These are phyloP conservation scores for Berghia stephanieae DNA, from an alignment of 1,140 invertebrate genomes.

Conservation along the genomic window DNA sequence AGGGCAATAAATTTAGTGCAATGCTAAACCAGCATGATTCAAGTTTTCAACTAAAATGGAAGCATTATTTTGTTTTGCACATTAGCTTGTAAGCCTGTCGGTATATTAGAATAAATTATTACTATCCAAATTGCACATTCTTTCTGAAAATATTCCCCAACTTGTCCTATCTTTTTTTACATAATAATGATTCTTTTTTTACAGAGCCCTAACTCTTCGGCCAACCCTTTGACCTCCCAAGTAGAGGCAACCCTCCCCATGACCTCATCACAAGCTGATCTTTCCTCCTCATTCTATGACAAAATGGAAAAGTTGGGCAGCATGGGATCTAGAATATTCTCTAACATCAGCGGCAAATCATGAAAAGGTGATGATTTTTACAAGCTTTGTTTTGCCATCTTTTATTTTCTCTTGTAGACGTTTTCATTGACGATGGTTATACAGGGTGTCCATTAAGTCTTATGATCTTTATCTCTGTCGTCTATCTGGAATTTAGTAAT, in stretches of 20 bases:
- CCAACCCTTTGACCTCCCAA: constrained; percentile 43
- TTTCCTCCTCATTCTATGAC: constrained; percentile 52
- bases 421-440: background rate
- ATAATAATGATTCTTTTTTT: constrained; percentile 1
- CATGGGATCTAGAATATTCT: constrained; percentile 55
- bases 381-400: background rate
- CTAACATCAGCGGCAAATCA: constrained; percentile 53
- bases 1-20: no score
- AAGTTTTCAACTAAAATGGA: no score
- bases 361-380: constrained; percentile 17
- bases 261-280: constrained; percentile 41
- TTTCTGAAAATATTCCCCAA: no score
- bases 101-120: no score
- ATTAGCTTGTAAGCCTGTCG: no score
- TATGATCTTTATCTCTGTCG: background rate
- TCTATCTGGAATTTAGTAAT: background rate
- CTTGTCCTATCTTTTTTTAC: no score
- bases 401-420: background rate
- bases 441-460: background rate
- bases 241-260: constrained; percentile 55
- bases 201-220: background rate
- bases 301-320: constrained; percentile 54
- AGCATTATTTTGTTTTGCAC: no score
- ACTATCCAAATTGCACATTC: no score
- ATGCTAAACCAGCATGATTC: no score